A percentile compares a stretch with the other conserved stretches of the same genome.
Evolutionary conservation across 2,888 invertebrate species (phyloP).

Genomic region (Helobdella robusta): DNA sequence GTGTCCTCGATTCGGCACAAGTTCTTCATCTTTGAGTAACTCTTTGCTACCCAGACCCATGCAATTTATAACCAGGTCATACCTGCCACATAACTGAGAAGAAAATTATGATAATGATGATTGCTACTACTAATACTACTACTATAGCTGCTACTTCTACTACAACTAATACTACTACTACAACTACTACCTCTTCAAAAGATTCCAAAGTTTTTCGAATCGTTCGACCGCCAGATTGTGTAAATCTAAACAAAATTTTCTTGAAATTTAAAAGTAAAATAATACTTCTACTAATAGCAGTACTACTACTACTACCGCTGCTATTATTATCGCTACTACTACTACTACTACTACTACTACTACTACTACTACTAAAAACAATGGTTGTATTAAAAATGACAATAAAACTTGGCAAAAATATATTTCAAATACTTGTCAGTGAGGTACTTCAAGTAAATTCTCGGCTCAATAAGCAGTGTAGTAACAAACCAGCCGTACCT

Average conservation of each 20-base stretch:
- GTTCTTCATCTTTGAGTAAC: slow-evolving; percentile 28
- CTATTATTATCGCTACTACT: not conserved
- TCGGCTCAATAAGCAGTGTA: slow-evolving; percentile 28
- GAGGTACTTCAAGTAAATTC: slow-evolving; percentile 27
- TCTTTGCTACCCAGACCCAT: slow-evolving; percentile 30
- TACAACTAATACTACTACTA: too few relatives aligned
- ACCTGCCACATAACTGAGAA: slow-evolving; percentile 29
- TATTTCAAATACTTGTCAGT: slow-evolving; percentile 25
- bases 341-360: not conserved
- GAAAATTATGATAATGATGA: not conserved
- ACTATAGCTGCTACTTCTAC: too few relatives aligned
- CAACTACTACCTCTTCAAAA: too few relatives aligned
- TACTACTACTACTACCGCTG: not conserved
- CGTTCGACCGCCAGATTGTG: too few relatives aligned
- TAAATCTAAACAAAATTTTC: not conserved
- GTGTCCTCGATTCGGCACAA: slow-evolving; percentile 32
- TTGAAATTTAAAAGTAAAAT: not conserved
- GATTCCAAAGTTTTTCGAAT: too few relatives aligned
- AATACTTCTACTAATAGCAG: not conserved
- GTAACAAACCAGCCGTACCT: slow-evolving; percentile 31
- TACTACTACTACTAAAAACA: not conserved
- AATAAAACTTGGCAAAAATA: not conserved
- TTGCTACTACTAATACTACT: too few relatives aligned
- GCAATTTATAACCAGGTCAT: slow-evolving; percentile 34
- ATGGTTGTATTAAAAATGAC: not conserved